phyloP scores from a whole-genome alignment of 2,888 invertebrate species.

The Drosophila anomelani region DNA sequence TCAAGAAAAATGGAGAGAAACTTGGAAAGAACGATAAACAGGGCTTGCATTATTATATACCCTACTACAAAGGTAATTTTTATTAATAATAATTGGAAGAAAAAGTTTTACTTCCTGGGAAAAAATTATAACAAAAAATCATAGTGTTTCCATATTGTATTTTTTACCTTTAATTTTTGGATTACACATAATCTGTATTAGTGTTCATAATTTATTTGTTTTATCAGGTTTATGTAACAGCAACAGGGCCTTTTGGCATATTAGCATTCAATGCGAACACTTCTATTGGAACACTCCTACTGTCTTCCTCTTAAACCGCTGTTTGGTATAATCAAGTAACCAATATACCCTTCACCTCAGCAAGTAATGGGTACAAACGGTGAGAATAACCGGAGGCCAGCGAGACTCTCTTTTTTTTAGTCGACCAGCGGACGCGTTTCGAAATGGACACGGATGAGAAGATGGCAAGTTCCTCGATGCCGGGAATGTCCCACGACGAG shows the following conservation, averaged over 20 bases:
- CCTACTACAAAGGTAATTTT: neutral
- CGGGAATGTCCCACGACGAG: constrained; percentile 60
- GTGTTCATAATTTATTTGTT: no score
- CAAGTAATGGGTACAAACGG: neutral
- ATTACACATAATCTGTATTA: no score
- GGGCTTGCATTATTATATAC: neutral
- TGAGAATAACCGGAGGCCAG: constrained; percentile 11
- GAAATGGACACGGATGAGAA: constrained; percentile 71
- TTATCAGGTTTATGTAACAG: no score
- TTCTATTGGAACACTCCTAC: no score
- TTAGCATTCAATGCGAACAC: no score
- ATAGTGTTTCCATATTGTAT: no score
- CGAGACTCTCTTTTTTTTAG: constrained; percentile 41
- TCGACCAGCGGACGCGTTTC: constrained; percentile 54
- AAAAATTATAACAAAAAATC: no score
- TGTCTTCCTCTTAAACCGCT: no score
- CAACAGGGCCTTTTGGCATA: no score
- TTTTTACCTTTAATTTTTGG: no score
- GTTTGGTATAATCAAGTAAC: no score
- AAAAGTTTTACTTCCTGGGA: no score
- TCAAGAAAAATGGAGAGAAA: constrained; percentile 34
- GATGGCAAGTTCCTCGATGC: constrained; percentile 36
- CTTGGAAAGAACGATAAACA: neutral
- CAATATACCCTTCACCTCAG: neutral
- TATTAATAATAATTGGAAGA: neutral